These are phyloP conservation scores for Hyperopisus bebe DNA, from an alignment of 2,113 vertebrate species.

Conservation along the genomic window DNA sequence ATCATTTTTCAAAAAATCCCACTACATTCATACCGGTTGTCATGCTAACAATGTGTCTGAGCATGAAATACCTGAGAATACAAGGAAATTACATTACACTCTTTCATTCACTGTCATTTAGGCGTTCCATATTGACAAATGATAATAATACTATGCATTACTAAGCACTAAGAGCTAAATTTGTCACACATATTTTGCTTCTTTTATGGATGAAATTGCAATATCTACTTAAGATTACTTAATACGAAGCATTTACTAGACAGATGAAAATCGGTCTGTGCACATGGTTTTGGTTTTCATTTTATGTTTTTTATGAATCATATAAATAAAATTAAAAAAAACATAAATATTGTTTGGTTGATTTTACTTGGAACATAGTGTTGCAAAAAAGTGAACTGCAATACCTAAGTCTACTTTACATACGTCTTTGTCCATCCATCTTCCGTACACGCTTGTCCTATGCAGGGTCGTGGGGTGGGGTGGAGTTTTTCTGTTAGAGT, in stretches of 20 bases:
- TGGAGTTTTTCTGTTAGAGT: not conserved
- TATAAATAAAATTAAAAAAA: not conserved
- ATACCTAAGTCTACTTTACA: not conserved
- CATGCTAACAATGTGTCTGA: not conserved
- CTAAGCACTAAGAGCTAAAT: not conserved
- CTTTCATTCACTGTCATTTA: not conserved
- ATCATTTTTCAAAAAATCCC: conserved; percentile 5
- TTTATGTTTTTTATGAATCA: not conserved
- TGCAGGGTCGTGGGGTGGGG: not conserved
- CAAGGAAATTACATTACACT: not conserved
- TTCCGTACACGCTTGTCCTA: not conserved
- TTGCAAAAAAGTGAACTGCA: not conserved
- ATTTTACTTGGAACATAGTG: not conserved
- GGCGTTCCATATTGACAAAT: not conserved
- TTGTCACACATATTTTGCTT: not conserved
- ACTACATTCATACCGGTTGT: not conserved
- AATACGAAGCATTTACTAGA: not conserved
- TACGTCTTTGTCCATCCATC: not conserved
- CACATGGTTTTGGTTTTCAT: not conserved
- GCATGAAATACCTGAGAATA: not conserved
- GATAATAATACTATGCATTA: not conserved
- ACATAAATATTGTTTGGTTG: not conserved
- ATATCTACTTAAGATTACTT: not conserved
- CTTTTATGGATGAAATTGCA: not conserved
- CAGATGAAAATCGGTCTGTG: not conserved